Percentiles rank a stretch among this genome's conserved stretches.
phyloP scores from a whole-genome alignment of 2,113 vertebrate genomes.

The Polyodon spathula region DNA sequence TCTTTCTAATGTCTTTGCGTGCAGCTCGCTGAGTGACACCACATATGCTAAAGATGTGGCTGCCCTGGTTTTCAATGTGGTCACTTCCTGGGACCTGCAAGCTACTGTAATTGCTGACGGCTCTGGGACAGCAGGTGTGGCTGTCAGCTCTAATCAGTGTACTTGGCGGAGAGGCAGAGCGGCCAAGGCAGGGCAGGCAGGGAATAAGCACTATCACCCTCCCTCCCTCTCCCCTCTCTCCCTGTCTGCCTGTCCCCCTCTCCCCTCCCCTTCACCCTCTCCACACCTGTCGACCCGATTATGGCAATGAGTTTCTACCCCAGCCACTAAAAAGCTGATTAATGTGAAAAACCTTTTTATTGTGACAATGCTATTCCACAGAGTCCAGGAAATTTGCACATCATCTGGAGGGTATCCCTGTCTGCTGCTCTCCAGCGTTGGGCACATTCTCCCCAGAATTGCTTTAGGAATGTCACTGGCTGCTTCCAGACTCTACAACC shows the following conservation, averaged over 20 bases:
- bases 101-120: conserved; percentile 55
- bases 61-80: conserved; percentile 31
- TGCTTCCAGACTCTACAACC: no score
- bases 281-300: conserved; percentile 84
- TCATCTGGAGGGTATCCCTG: conserved; percentile 24
- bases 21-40: conserved; percentile 27
- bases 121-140: conserved; percentile 64
- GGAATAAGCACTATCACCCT: conserved; percentile 19
- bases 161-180: conserved; percentile 29
- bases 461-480: conserved; percentile 7
- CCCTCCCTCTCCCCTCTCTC: conserved; percentile 25
- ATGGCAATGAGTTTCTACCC: conserved; percentile 73
- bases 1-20: conserved; percentile 31
- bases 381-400: conserved; percentile 37
- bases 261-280: conserved; percentile 47
- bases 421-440: conserved; percentile 14
- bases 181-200: conserved; percentile 20
- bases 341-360: conserved; percentile 58
- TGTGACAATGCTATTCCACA: conserved; percentile 52
- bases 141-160: conserved; percentile 69
- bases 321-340: conserved; percentile 61
- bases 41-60: conserved; percentile 43
- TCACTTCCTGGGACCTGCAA: conserved; percentile 26
- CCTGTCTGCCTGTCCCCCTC: conserved; percentile 22
- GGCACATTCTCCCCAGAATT: conserved; percentile 2